Base-by-base conservation (phyloP, 1,140 invertebrate species). In the Oscheius sp. region DNA sequence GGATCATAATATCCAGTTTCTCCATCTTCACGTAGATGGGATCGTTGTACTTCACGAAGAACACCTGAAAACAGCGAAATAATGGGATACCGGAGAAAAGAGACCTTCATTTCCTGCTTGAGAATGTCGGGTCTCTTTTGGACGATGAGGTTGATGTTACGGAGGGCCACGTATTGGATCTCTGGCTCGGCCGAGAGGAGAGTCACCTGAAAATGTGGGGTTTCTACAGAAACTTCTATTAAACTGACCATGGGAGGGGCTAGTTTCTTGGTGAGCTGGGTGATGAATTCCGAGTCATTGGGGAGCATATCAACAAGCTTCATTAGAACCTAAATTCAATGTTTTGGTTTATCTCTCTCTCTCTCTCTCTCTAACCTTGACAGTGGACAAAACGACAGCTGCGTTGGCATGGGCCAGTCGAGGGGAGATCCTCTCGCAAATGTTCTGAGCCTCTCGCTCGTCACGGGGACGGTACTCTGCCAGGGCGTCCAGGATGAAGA, bases 11-110 rank as follows among this genome's bases (percentile, higher is more conserved):
- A 84, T 99, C 97, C 80, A 99, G 84, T 85, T 99, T 99, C 86
- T 99, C 97, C 62, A 99, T 88, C 86, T 99, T 99, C 2, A 99
- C 96, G 86, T 99, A 99, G 84, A 99, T 99, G 7, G 97, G 97
- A 88, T 99, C 97, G 85, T 99, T 99, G 87, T 99, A 99, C 82
- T 99, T 99, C 18, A 99, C 97, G 85, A 99, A 99, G 87, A 99
- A 99, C 32, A 94, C 96, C 64, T 67, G 38, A 67, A 61, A 4
- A 34, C 10, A 18, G 15, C 10, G 29, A 52, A 36, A 42, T 46
- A 15, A 64, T 15, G 18, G 42, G 42, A 64, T 32, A 64, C 10
- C 10, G 34, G n/a, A 64, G n/a, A 36, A 4, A 10, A 20, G 10
- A n/a, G 1, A 73, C 71, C 88, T 99, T 99, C 95, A 99, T 99